Conservation (phyloP, 2,113 vertebrate genomes). For the Laticauda laticaudata region DNA sequence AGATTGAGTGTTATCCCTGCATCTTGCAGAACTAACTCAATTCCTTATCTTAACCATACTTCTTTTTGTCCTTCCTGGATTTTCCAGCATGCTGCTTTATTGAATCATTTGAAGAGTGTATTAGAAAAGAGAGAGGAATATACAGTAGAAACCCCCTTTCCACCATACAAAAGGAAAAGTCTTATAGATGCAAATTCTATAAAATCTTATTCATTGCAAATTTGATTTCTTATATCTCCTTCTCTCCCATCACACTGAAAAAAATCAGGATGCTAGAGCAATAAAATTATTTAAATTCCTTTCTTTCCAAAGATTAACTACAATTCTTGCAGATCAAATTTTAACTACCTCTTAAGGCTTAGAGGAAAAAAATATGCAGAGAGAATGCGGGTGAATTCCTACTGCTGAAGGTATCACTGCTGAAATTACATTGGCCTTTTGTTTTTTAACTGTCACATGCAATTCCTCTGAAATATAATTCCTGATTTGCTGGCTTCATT, state of each 20-base stretch:
- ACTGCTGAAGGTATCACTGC: slow-evolving; percentile 26
- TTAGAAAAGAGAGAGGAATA: background rate
- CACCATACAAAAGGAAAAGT: background rate
- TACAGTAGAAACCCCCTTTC: background rate
- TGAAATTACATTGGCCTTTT: slow-evolving; percentile 51
- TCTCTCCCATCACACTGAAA: background rate
- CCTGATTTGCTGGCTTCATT: slow-evolving; percentile 61
- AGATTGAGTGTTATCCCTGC: background rate
- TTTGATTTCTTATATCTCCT: background rate
- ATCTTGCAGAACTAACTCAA: background rate
- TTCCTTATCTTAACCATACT: background rate
- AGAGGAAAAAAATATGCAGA: background rate
- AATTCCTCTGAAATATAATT: slow-evolving; percentile 58
- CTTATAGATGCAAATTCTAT: background rate
- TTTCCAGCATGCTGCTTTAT: background rate
- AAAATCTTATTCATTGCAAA: background rate
- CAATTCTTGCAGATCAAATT: slow-evolving; percentile 35
- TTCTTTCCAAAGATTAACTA: slow-evolving; percentile 19
- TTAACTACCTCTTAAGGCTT: slow-evolving; percentile 34
- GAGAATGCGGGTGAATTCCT: background rate
- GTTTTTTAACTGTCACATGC: slow-evolving; percentile 56
- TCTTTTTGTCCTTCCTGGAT: background rate
- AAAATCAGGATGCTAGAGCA: background rate
- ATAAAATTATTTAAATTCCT: slow-evolving; percentile 14
- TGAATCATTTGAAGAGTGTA: background rate